Evolutionary conservation across 1,140 invertebrate genomes (phyloP).

Genomic region (Oscheius sp.): DNA sequence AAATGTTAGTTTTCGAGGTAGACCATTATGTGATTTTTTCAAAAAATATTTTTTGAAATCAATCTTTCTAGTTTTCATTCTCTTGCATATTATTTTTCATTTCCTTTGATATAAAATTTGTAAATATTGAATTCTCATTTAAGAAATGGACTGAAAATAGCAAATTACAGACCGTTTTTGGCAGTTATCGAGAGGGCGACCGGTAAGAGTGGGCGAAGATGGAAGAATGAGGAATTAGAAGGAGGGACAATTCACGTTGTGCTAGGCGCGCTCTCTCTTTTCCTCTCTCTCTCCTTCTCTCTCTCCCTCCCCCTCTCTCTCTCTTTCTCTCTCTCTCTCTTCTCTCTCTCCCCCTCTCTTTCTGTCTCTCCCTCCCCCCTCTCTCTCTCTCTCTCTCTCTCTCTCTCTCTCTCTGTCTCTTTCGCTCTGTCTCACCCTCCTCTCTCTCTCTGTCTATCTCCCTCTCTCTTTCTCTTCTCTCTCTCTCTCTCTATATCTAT

Average conservation of each 20-base stretch:
- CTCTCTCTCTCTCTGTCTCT: neutral
- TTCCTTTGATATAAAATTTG: too few relatives aligned
- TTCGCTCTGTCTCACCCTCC: neutral
- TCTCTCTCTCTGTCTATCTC: neutral
- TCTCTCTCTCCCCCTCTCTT: neutral
- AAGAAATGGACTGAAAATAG: too few relatives aligned
- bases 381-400: neutral
- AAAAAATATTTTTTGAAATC: too few relatives aligned
- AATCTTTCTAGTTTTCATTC: too few relatives aligned
- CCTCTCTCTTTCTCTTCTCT: neutral
- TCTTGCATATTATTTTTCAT: too few relatives aligned
- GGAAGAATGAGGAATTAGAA: neutral
- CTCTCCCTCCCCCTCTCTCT: neutral
- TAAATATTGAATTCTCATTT: too few relatives aligned
- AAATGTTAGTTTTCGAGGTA: too few relatives aligned
- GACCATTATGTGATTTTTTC: too few relatives aligned
- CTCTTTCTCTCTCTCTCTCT: neutral
- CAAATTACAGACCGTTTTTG: neutral
- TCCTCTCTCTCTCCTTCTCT: neutral
- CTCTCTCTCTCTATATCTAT: neutral
- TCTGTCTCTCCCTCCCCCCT: slow-evolving; percentile 15
- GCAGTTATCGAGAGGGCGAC: too few relatives aligned
- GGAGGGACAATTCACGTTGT: neutral
- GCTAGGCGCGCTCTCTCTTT: neutral
- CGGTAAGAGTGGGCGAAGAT: too few relatives aligned